These are phyloP conservation scores for Pangasius macronema DNA, from an alignment of 2,797 vertebrate genomes.

Conservation along the genomic window DNA sequence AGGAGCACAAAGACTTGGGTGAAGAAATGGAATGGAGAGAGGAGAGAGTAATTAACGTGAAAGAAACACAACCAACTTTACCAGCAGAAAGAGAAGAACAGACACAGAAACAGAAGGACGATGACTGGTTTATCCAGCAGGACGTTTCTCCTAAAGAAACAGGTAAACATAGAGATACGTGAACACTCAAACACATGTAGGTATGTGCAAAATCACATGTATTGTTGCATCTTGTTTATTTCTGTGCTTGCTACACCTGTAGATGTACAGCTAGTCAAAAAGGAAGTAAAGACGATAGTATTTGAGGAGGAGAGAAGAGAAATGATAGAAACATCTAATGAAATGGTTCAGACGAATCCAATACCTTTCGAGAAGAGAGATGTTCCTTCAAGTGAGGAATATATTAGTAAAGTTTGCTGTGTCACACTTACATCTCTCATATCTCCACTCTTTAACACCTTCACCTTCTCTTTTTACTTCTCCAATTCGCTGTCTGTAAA, in stretches of 20 bases:
- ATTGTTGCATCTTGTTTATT: slow-evolving; percentile 28
- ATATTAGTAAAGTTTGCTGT: not conserved
- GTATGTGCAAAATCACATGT: not conserved
- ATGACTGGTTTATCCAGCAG: slow-evolving; percentile 67
- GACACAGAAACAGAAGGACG: slow-evolving; percentile 54
- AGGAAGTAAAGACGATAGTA: not conserved
- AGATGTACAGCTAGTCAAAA: not conserved
- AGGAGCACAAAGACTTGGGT: not conserved
- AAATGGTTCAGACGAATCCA: slow-evolving; percentile 10
- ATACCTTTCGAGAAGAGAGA: not conserved
- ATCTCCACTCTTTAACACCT: not conserved
- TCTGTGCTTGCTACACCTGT: not conserved
- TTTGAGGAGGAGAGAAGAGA: not conserved
- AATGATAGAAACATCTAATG: not conserved
- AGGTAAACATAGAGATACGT: slow-evolving; percentile 40
- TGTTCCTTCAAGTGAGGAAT: not conserved
- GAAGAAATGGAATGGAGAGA: slow-evolving; percentile 24
- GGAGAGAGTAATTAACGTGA: slow-evolving; percentile 32
- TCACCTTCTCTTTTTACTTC: not conserved
- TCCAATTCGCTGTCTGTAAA: not conserved
- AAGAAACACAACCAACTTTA: slow-evolving; percentile 26
- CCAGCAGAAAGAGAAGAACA: slow-evolving; percentile 48
- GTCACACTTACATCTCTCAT: not conserved
- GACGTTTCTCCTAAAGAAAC: slow-evolving; percentile 58
- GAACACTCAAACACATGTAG: not conserved